phyloP scores from a whole-genome alignment of 2,888 invertebrate species.

The Papilio protenor region DNA sequence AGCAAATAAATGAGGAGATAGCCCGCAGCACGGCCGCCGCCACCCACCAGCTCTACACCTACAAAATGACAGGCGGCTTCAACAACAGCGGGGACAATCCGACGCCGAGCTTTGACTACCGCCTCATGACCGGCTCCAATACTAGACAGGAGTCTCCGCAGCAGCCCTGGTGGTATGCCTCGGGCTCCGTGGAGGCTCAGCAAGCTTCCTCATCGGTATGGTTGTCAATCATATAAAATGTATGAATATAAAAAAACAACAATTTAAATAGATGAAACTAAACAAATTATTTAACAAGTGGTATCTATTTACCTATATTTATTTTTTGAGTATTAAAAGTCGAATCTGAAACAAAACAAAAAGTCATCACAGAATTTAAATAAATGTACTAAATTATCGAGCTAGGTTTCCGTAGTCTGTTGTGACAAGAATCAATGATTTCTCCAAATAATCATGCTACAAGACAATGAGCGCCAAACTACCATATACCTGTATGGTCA shows the following conservation, averaged over 20 bases:
- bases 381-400: not conserved
- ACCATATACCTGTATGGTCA: not conserved
- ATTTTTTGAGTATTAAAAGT: not conserved
- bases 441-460: not conserved
- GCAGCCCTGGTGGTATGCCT: slow-evolving; percentile 90
- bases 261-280: not conserved
- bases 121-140: slow-evolving; percentile 86
- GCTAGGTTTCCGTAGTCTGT: not conserved
- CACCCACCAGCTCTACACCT: slow-evolving; percentile 91
- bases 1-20: slow-evolving; percentile 79
- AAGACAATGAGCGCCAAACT: slow-evolving; percentile 4
- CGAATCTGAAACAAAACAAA: not conserved
- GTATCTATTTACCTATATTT: slow-evolving; percentile 22
- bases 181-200: slow-evolving; percentile 84
- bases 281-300: not conserved
- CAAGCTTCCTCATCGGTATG: slow-evolving; percentile 69
- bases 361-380: not conserved
- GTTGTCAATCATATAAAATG: slow-evolving; percentile 45
- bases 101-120: slow-evolving; percentile 89
- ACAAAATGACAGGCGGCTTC: slow-evolving; percentile 94
- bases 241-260: slow-evolving; percentile 54
- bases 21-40: slow-evolving; percentile 77
- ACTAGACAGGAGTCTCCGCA: slow-evolving; percentile 79
- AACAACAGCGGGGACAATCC: slow-evolving; percentile 87
- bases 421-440: not conserved